Conservation (phyloP, 2,113 vertebrate genomes). For the Muntiacus muntjak region DNA sequence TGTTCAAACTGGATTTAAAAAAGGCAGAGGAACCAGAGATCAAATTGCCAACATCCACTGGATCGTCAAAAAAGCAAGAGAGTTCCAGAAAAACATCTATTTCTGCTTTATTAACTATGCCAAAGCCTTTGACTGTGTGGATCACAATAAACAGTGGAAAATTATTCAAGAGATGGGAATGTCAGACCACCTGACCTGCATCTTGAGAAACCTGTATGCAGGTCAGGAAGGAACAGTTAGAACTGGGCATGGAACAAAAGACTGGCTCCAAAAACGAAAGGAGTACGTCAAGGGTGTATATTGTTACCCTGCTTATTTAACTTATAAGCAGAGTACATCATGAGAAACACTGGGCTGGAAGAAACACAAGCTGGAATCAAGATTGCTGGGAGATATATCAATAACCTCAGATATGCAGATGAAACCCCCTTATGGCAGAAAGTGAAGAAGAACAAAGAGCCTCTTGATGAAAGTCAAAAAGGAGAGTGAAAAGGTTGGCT, state of each 20-base stretch:
- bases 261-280: not conserved
- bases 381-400: accelerated
- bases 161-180: not conserved
- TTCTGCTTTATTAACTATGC: not conserved
- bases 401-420: not conserved
- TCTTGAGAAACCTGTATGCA: not conserved
- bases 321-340: not conserved
- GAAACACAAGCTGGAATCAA: not conserved
- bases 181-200: not conserved
- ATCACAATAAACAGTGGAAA: not conserved
- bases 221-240: not conserved
- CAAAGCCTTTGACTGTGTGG: not conserved
- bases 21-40: not conserved
- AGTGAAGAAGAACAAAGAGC: not conserved
- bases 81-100: not conserved
- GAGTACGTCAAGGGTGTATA: accelerated
- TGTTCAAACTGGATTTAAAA: not conserved
- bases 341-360: not conserved
- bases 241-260: not conserved
- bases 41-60: not conserved
- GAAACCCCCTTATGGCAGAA: not conserved
- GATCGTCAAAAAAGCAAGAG: accelerated
- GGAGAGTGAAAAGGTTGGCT: not conserved
- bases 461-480: not conserved
- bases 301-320: not conserved